Evolutionary conservation across 2,797 vertebrate species (phyloP).

Genomic region (Gouania willdenowi): DNA sequence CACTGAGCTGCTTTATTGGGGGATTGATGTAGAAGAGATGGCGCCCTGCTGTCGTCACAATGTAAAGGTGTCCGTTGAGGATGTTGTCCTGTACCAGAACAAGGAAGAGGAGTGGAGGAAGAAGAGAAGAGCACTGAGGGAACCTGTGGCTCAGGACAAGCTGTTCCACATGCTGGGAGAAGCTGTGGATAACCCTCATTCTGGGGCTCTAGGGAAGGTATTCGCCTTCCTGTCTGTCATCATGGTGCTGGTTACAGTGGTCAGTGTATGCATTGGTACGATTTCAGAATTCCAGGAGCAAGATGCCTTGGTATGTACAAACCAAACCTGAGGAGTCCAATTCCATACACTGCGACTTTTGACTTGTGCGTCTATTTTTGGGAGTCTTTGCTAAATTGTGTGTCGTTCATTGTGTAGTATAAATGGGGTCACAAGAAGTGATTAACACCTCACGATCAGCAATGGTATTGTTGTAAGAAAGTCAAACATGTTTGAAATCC

Average conservation of each 20-base stretch:
- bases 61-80: conserved; percentile 72
- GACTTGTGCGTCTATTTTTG: too few species aligned
- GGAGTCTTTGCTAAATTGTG: too few species aligned
- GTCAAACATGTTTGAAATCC: too few species aligned
- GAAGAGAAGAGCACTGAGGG: conserved; percentile 36
- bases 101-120: conserved; percentile 67
- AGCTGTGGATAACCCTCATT: conserved; percentile 86
- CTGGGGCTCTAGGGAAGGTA: conserved; percentile 82
- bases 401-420: too few species aligned
- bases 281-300: conserved; percentile 85
- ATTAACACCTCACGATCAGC: too few species aligned
- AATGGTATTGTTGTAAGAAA: too few species aligned
- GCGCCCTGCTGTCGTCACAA: conserved; percentile 82
- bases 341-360: too few species aligned
- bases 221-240: conserved; percentile 86
- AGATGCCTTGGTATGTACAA: conserved; percentile 78
- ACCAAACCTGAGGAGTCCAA: not conserved
- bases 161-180: conserved; percentile 79
- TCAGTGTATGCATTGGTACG: conserved; percentile 88
- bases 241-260: conserved; percentile 85
- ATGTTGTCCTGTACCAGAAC: conserved; percentile 63
- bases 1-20: conserved; percentile 87
- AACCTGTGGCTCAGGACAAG: conserved; percentile 30
- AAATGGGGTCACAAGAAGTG: too few species aligned
- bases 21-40: conserved; percentile 78